phyloP scores from a whole-genome alignment of 2,113 vertebrate species.

The Tetrax tetrax region DNA sequence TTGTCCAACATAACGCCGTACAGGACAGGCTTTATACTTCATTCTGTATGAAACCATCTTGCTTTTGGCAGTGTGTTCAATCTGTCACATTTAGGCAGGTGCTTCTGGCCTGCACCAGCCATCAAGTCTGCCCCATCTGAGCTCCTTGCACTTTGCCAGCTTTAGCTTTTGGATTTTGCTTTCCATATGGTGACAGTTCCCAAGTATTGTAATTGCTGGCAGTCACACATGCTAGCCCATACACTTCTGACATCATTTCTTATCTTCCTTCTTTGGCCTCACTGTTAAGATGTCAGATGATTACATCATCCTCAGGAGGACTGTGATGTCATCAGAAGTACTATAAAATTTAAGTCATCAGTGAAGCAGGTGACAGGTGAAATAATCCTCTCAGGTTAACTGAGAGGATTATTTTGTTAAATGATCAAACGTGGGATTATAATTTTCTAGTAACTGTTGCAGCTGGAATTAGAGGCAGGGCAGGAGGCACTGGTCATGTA shows the following conservation, averaged over 20 bases:
- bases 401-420: not conserved
- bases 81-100: not conserved
- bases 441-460: not conserved
- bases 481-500: not conserved
- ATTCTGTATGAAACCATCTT: not conserved
- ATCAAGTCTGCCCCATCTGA: not conserved
- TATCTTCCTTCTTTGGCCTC: not conserved
- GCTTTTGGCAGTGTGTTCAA: not conserved
- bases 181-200: not conserved
- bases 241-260: not conserved
- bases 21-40: not conserved
- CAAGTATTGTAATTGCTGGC: not conserved
- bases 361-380: not conserved
- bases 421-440: not conserved
- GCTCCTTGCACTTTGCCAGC: not conserved
- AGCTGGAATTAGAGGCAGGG: not conserved
- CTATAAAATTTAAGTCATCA: not conserved
- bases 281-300: not conserved
- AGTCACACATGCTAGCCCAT: not conserved
- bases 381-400: not conserved
- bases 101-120: not conserved
- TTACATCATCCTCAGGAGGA: not conserved
- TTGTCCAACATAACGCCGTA: not conserved
- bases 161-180: not conserved
- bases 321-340: not conserved